Conservation (phyloP, 2,113 vertebrate genomes). For the Chionodraco myersi region DNA sequence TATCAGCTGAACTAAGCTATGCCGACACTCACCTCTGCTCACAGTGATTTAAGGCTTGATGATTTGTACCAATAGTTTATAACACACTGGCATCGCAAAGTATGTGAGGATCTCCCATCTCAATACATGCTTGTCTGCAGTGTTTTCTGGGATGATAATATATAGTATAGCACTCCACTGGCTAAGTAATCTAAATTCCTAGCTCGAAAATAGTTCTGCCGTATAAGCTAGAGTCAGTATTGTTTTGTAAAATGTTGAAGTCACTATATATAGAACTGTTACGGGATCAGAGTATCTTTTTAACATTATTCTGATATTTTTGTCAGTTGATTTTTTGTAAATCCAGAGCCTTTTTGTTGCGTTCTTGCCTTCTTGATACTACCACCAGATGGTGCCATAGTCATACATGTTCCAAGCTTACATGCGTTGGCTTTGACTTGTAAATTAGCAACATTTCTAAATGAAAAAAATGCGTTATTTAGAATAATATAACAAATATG, state of each 20-base stretch:
- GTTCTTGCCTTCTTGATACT: background rate
- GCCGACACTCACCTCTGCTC: background rate
- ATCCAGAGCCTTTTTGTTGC: background rate
- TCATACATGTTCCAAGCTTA: background rate
- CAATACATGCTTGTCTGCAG: constrained; percentile 5
- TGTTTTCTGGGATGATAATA: constrained; percentile 35
- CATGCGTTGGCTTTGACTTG: background rate
- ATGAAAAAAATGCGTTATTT: background rate
- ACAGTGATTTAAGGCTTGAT: constrained; percentile 5
- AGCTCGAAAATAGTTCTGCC: constrained; percentile 5
- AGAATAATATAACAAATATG: background rate
- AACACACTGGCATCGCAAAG: background rate
- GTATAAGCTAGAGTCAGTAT: background rate
- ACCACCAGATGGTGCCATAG: background rate
- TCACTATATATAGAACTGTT: background rate
- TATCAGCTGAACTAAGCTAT: constrained; percentile 41
- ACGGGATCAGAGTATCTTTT: constrained; percentile 12
- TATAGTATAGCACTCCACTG: constrained; percentile 49
- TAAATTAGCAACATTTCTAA: background rate
- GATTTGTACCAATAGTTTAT: background rate
- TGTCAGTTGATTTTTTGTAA: background rate
- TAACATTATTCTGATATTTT: background rate
- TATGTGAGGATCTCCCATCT: background rate
- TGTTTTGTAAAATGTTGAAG: constrained; percentile 8
- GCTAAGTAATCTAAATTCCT: constrained; percentile 12